Evolutionary conservation across 2,113 vertebrate species (phyloP).

Genomic region (Rhinoptilus africanus): DNA sequence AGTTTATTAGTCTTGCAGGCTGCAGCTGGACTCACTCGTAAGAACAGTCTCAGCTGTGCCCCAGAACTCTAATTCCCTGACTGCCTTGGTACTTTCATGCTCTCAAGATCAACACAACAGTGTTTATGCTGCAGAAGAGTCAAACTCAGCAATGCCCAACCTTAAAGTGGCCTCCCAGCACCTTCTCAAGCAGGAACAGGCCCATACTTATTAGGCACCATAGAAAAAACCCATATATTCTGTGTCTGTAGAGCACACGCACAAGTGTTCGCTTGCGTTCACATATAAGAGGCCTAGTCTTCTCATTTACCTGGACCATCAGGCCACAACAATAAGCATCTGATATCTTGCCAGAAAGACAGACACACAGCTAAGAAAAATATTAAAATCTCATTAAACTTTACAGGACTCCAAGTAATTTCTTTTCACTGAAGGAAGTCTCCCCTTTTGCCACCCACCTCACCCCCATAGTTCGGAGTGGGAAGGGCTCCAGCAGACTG

Average conservation of each 20-base stretch:
- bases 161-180: background rate
- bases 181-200: background rate
- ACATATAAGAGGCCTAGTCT: background rate
- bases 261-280: background rate
- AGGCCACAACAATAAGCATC: background rate
- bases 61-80: background rate
- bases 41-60: background rate
- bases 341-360: background rate
- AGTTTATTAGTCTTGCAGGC: background rate
- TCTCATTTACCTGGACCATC: background rate
- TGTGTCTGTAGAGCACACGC: background rate
- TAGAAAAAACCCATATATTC: background rate
- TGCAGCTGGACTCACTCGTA: background rate
- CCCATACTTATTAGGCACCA: background rate
- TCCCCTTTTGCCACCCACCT: background rate
- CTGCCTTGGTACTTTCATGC: background rate
- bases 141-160: background rate
- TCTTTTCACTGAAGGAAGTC: background rate
- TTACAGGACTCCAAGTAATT: background rate
- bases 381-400: background rate
- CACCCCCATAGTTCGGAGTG: background rate
- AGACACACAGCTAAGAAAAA: background rate
- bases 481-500: background rate
- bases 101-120: background rate
- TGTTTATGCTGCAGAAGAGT: background rate